Percentiles rank a stretch among this genome's conserved stretches.
Evolutionary conservation across 2,888 invertebrate species (phyloP).

Genomic region (Odontomyia ornata): DNA sequence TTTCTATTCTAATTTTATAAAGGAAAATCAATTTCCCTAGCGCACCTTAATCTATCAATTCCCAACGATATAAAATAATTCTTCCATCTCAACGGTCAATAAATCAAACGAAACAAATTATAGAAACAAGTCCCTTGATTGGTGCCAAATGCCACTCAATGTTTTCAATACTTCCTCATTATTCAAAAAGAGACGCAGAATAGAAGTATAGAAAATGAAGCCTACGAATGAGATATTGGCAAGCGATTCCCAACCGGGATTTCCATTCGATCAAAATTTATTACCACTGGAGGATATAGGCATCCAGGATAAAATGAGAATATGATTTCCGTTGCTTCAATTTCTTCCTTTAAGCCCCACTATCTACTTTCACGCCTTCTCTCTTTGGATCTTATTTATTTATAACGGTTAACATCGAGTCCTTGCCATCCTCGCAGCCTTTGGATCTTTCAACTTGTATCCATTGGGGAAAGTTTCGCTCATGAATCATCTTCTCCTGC

Average conservation of each 20-base stretch:
- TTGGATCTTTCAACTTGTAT: background rate
- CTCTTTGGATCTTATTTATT: constrained; percentile 23
- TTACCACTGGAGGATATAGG: background rate
- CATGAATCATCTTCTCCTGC: constrained; percentile 32
- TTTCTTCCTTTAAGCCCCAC: too few species aligned
- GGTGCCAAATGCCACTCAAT: constrained; percentile 3
- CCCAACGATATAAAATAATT: too few species aligned
- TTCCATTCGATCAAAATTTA: constrained; percentile 31
- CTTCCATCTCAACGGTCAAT: too few species aligned
- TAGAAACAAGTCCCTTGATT: background rate
- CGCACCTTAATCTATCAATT: too few species aligned
- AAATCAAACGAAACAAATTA: too few species aligned
- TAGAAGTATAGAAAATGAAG: too few species aligned
- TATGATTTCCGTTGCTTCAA: constrained; percentile 4
- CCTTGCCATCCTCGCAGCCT: background rate
- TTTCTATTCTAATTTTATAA: too few species aligned
- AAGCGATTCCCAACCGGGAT: constrained; percentile 4
- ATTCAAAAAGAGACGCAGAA: background rate
- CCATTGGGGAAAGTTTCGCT: background rate
- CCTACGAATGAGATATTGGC: background rate
- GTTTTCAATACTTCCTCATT: constrained; percentile 3
- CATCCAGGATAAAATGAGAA: constrained; percentile 11
- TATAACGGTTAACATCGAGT: constrained; percentile 3
- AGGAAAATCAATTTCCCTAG: too few species aligned
- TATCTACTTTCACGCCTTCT: background rate